A percentile compares a stretch with the other conserved stretches of the same genome.
phyloP scores from a whole-genome alignment of 2,888 invertebrate genomes.

The Machimus atricapillus region DNA sequence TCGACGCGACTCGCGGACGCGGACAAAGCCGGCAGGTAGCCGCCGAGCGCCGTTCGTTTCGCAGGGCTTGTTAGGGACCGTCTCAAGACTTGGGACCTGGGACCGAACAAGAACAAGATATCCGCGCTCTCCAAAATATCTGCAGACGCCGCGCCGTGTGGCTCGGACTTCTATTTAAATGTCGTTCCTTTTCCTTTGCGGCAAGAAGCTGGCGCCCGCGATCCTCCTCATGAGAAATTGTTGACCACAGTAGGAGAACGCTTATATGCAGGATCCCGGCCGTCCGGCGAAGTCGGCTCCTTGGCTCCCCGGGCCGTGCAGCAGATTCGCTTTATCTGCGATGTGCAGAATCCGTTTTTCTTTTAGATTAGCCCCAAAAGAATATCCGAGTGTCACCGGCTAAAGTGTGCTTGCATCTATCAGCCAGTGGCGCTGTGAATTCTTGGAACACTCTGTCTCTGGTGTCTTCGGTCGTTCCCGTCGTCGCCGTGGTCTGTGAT shows the following conservation, averaged over 20 bases:
- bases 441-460: background rate
- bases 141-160: background rate
- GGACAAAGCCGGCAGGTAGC: conserved; percentile 5
- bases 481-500: background rate
- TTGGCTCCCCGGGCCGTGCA: background rate
- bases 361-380: conserved; percentile 27
- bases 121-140: background rate
- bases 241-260: conserved; percentile 41
- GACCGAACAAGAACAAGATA: conserved; percentile 12
- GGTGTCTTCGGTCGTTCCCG: background rate
- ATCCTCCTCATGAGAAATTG: conserved; percentile 41
- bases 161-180: conserved; percentile 43
- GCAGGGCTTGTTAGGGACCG: background rate
- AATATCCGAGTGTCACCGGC: background rate
- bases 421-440: background rate
- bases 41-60: background rate
- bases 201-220: conserved; percentile 43
- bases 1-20: background rate
- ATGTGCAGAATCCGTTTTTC: conserved; percentile 20
- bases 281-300: background rate
- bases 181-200: conserved; percentile 40
- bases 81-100: background rate
- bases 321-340: background rate
- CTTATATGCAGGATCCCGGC: background rate
- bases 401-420: background rate